A percentile compares a stretch with the other conserved stretches of the same genome.
Evolutionary conservation across 2,797 vertebrate species (phyloP).

Genomic region (Falco concolor): DNA sequence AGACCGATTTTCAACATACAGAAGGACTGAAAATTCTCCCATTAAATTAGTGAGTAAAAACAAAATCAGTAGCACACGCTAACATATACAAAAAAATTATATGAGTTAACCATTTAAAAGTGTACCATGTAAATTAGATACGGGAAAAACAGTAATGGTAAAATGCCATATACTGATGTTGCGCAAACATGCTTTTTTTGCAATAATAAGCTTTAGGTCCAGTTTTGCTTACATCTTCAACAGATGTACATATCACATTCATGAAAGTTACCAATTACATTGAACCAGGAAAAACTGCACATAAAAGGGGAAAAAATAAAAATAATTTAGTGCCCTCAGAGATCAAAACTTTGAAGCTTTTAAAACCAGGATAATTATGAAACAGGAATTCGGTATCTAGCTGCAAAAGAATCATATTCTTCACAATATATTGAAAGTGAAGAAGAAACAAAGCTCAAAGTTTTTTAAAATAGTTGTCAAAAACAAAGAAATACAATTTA

Average conservation of each 20-base stretch:
- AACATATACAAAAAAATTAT: not conserved
- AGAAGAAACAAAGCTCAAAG: not conserved
- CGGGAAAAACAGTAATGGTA: not conserved
- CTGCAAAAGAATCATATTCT: not conserved
- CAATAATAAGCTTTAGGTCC: not conserved
- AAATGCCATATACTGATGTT: not conserved
- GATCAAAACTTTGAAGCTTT: not conserved
- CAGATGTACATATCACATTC: not conserved
- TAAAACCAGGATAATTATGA: not conserved
- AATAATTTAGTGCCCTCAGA: not conserved
- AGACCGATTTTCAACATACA: not conserved
- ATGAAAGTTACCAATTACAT: not conserved
- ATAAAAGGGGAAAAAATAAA: not conserved
- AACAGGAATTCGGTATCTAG: not conserved
- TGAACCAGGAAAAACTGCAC: not conserved
- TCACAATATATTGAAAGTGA: not conserved
- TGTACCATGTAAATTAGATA: not conserved
- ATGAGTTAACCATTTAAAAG: constrained; percentile 46
- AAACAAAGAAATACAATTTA: not conserved
- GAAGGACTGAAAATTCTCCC: constrained; percentile 4
- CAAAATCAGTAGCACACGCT: constrained; percentile 7
- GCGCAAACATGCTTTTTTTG: not conserved
- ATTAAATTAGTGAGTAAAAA: constrained; percentile 39
- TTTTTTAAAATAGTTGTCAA: not conserved
- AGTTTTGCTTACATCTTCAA: not conserved